Evolutionary conservation across 2,797 vertebrate genomes (phyloP), one percentile per base, ranked within the genome.

Genomic region (Sorex maritimensis): DNA sequence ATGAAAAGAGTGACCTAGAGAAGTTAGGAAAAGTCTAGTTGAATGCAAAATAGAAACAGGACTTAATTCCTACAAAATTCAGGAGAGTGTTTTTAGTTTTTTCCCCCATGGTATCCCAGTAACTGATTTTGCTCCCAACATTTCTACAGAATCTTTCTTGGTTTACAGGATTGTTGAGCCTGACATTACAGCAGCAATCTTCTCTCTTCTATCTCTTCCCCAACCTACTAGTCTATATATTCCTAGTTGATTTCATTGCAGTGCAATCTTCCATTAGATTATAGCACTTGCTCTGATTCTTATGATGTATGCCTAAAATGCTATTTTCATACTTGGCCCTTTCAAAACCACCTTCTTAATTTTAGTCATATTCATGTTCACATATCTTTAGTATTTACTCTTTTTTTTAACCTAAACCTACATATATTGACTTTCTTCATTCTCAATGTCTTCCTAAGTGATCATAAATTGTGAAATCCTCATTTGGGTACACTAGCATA

Each of bases 391-490:
- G 67, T 26, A 46, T 65, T 68, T 79, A 73, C 3, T 61, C 14
- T 34, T 17, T 55, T 79, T 73, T 46, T 85, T 75, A 90, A 78
- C 24, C 92, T 61, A 55, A 19, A 2, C 49, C 83, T 63, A 65
- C 0, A 0, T 44, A 26, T 15, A 80, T 24, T 90, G 26, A 23
- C 14, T 49, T 72, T 46, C 58, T 21, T 28, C 11, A 5, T 3
- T 55, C 1, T 34, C 41, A 49, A 44, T 10, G 52, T 81, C 24
- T 55, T 74, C 17, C 9, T 38, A 73, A 79, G 9, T 28, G 28
- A 41, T 49, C 41, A 77, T 52, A 75, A 72, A 67, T 38, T 69
- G 2, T 68, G 34, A 89, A 95, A 89, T 78, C 8, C 34, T 83
- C 24, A 81, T 9, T 88, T 85, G 81, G 15, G 2, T 28, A 82